A percentile compares a stretch with the other conserved stretches of the same genome.
Evolutionary conservation across 2,113 vertebrate genomes (phyloP).

Genomic region (Rhineura floridana): DNA sequence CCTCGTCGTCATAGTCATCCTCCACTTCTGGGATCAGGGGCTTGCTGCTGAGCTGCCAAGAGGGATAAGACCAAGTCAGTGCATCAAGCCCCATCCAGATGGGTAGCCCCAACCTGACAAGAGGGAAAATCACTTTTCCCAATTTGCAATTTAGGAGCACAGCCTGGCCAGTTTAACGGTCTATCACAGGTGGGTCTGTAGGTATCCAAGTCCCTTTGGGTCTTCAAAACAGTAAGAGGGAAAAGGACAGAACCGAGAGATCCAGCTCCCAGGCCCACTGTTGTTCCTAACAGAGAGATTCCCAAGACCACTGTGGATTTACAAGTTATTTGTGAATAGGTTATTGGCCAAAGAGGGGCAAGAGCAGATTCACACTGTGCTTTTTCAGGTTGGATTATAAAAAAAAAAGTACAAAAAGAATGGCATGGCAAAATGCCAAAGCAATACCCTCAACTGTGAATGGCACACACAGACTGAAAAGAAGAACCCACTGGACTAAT

Average conservation of each 20-base stretch:
- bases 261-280: too few species aligned
- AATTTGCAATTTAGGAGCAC: background rate
- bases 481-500: background rate
- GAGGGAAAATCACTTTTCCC: background rate
- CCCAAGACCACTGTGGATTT: background rate
- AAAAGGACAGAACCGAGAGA: background rate
- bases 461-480: background rate
- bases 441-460: background rate
- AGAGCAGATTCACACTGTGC: background rate
- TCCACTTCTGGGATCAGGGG: slow-evolving; percentile 85
- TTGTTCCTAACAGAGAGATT: background rate
- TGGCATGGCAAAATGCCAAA: background rate
- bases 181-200: too few species aligned
- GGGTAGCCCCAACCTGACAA: accelerated
- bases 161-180: too few species aligned
- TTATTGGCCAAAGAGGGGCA: background rate
- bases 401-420: background rate
- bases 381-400: background rate
- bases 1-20: slow-evolving; percentile 90
- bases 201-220: background rate
- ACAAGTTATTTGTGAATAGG: background rate
- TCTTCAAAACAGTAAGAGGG: background rate
- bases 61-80: background rate
- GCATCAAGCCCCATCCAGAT: background rate
- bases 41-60: slow-evolving; percentile 80